Percentiles rank a stretch among this genome's conserved stretches.
Evolutionary conservation across 2,797 vertebrate genomes (phyloP).

Genomic region (Halcyon badia): DNA sequence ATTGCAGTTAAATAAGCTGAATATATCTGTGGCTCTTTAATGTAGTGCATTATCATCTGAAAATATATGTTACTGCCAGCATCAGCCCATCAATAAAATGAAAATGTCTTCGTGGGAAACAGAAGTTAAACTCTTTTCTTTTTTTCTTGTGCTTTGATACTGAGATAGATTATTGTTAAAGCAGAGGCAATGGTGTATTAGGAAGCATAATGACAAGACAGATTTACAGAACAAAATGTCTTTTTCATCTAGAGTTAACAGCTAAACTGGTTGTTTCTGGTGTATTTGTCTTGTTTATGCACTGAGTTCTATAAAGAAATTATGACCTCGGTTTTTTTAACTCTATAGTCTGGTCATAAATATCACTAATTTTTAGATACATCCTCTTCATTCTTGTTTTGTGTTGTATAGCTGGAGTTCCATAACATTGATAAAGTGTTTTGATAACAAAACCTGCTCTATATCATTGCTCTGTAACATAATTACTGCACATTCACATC

Average conservation of each 20-base stretch:
- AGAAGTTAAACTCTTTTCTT: neutral
- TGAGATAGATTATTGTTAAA: neutral
- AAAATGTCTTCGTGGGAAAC: neutral
- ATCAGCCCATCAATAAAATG: neutral
- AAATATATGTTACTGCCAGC: neutral
- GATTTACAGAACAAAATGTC: neutral
- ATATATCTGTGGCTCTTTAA: neutral
- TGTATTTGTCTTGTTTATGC: neutral
- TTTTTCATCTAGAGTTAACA: neutral
- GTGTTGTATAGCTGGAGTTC: neutral
- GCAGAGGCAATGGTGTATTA: neutral
- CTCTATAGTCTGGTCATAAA: neutral
- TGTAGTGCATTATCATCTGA: neutral
- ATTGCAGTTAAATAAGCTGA: neutral
- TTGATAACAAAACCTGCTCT: neutral
- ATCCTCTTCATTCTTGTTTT: neutral
- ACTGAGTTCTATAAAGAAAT: neutral
- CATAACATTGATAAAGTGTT: neutral
- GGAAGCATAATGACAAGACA: neutral
- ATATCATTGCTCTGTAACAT: neutral
- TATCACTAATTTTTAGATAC: neutral
- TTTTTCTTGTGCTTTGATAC: neutral
- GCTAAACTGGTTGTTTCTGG: neutral
- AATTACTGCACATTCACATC: neutral
- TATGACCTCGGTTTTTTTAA: neutral